Evolutionary conservation across 2,888 invertebrate species (phyloP).

Genomic region (Dicyrtomina minuta): DNA sequence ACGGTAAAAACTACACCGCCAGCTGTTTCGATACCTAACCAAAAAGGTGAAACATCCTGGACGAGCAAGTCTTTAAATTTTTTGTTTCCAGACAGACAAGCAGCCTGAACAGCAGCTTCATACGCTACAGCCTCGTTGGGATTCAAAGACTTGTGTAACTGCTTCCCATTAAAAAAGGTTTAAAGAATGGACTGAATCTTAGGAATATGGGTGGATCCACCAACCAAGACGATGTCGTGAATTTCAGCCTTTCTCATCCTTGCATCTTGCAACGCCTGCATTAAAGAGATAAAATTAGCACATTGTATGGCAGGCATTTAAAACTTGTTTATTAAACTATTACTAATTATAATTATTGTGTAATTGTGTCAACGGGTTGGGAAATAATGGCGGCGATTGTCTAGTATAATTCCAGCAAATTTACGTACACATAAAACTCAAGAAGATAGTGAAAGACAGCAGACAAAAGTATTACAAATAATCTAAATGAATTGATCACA

Average conservation of each 20-base stretch:
- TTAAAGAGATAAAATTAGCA: background rate
- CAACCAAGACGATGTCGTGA: too few relatives aligned
- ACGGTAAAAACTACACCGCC: slow-evolving; percentile 71
- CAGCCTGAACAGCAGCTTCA: slow-evolving; percentile 94
- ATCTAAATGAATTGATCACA: too few relatives aligned
- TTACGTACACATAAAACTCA: too few relatives aligned
- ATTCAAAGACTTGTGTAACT: slow-evolving; percentile 89
- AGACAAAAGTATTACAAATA: too few relatives aligned
- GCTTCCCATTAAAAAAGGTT: slow-evolving; percentile 90
- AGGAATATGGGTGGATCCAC: too few relatives aligned
- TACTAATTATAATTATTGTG: too few relatives aligned
- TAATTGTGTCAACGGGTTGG: too few relatives aligned
- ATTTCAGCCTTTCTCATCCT: slow-evolving; percentile 86
- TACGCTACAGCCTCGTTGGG: slow-evolving; percentile 99
- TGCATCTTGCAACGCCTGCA: slow-evolving; percentile 79
- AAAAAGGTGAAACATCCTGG: slow-evolving; percentile 68
- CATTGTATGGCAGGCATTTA: too few relatives aligned
- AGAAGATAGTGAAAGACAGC: too few relatives aligned
- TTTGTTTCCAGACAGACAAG: slow-evolving; percentile 81
- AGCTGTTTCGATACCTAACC: slow-evolving; percentile 70
- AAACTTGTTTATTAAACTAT: too few relatives aligned
- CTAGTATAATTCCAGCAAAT: too few relatives aligned
- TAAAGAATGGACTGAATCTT: slow-evolving; percentile 76
- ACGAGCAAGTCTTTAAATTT: slow-evolving; percentile 66
- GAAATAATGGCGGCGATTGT: too few relatives aligned